These are phyloP conservation scores for Chrysolina americana DNA, from an alignment of 2,888 invertebrate genomes.

Conservation along the genomic window DNA sequence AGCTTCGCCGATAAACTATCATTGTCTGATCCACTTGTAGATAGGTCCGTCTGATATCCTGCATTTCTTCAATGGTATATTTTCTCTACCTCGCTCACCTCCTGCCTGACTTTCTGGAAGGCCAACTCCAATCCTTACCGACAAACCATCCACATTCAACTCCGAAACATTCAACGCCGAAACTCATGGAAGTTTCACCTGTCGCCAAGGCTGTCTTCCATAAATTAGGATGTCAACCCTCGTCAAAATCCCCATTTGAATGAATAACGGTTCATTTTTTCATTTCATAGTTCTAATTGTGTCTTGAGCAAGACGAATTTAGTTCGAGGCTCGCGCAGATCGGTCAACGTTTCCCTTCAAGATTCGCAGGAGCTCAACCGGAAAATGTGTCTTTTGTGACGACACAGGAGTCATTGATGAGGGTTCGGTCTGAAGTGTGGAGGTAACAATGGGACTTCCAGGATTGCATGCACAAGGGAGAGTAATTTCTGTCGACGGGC, in stretches of 20 bases:
- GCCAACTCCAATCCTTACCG: not conserved
- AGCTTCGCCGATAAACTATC: not conserved
- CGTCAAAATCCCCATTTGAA: constrained; percentile 46
- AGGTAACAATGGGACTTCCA: constrained; percentile 11
- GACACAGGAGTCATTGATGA: constrained; percentile 12
- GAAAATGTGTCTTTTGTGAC: constrained; percentile 20
- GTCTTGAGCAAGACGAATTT: not conserved
- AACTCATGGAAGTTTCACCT: constrained; percentile 36
- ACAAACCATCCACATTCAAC: not conserved
- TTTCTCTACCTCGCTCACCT: not conserved
- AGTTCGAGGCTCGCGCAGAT: not conserved
- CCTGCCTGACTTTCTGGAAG: not conserved
- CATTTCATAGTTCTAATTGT: constrained; percentile 38
- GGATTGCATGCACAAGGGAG: constrained; percentile 11
- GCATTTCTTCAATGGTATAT: no score
- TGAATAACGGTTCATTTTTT: constrained; percentile 45
- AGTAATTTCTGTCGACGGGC: not conserved
- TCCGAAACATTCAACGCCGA: not conserved
- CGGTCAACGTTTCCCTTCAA: not conserved
- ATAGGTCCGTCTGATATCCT: not conserved
- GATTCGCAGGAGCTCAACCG: constrained; percentile 5
- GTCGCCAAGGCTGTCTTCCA: constrained; percentile 38
- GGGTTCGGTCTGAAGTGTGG: constrained; percentile 10
- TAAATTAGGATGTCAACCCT: constrained; percentile 50
- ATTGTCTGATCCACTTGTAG: not conserved